Percentiles rank a stretch among this genome's conserved stretches.
Evolutionary conservation across 1,140 invertebrate species (phyloP).

Genomic region (Apolygus lucorum): DNA sequence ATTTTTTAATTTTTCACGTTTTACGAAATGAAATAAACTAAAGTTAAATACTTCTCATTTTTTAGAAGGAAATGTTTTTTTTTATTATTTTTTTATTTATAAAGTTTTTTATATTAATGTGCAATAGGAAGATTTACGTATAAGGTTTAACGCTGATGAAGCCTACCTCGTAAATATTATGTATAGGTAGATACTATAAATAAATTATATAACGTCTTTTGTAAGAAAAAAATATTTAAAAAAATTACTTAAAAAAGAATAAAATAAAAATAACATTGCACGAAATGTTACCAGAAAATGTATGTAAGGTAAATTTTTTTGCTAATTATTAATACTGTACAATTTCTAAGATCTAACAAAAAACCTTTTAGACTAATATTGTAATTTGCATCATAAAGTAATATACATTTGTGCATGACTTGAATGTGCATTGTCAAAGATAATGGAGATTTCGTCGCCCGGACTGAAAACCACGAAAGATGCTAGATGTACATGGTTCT

Average conservation of each 20-base stretch:
- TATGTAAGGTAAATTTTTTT: slow-evolving; percentile 11
- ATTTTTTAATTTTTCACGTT: background rate
- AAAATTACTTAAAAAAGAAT: slow-evolving; percentile 21
- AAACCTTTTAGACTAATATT: slow-evolving; percentile 18
- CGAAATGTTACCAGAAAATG: slow-evolving; percentile 26
- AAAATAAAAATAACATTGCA: slow-evolving; percentile 25
- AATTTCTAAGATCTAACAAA: slow-evolving; percentile 27
- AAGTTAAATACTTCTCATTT: background rate
- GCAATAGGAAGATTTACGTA: slow-evolving; percentile 22
- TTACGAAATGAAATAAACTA: background rate
- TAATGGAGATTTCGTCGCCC: slow-evolving; percentile 17
- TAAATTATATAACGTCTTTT: slow-evolving; percentile 21
- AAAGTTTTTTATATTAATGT: slow-evolving; percentile 14
- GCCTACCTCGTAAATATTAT: slow-evolving; percentile 23
- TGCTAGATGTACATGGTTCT: slow-evolving; percentile 11
- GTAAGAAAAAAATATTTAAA: slow-evolving; percentile 18
- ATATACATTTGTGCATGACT: slow-evolving; percentile 4
- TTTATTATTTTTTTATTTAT: slow-evolving; percentile 9
- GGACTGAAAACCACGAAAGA: slow-evolving; percentile 22
- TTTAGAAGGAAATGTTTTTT: background rate
- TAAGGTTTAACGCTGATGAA: slow-evolving; percentile 18
- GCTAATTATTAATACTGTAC: slow-evolving; percentile 17
- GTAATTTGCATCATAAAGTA: background rate
- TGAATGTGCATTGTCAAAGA: slow-evolving; percentile 23
- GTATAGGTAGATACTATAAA: background rate